Evolutionary conservation across 2,888 invertebrate genomes (phyloP).

Genomic region (Athalia circularis): DNA sequence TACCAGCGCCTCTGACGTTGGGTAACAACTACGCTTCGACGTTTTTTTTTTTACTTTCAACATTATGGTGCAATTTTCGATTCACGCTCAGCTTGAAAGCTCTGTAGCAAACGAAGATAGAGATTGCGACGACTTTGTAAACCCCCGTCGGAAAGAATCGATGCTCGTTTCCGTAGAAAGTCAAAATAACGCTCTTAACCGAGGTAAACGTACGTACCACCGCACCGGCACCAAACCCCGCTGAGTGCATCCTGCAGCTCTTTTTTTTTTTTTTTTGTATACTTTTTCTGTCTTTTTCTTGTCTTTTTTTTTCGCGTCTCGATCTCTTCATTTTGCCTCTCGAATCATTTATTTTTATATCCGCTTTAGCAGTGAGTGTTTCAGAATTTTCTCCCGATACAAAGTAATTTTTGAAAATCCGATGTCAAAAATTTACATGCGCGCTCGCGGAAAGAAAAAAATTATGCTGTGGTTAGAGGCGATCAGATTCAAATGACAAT

Average conservation of each 20-base stretch:
- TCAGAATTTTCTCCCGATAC: not conserved
- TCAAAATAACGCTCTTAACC: conserved; percentile 18
- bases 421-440: too few relatives aligned
- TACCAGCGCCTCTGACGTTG: too few relatives aligned
- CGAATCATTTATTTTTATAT: conserved; percentile 35
- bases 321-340: conserved; percentile 19
- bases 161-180: conserved; percentile 39
- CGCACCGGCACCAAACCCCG: too few relatives aligned
- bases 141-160: conserved; percentile 20
- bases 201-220: conserved; percentile 19
- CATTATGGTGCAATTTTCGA: conserved; percentile 1
- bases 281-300: conserved; percentile 4
- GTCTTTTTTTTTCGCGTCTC: not conserved
- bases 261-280: conserved; percentile 8
- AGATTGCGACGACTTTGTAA: conserved; percentile 22
- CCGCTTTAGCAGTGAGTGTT: conserved; percentile 4
- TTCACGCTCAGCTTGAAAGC: not conserved
- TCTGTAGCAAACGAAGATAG: not conserved
- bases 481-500: too few relatives aligned
- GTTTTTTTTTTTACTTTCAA: not conserved
- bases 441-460: too few relatives aligned
- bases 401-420: too few relatives aligned
- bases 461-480: too few relatives aligned
- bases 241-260: conserved; percentile 30
- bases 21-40: too few relatives aligned